Evolutionary conservation across 2,888 invertebrate genomes (phyloP), one percentile per base, ranked within the genome.

Genomic region (Molorchus minor): DNA sequence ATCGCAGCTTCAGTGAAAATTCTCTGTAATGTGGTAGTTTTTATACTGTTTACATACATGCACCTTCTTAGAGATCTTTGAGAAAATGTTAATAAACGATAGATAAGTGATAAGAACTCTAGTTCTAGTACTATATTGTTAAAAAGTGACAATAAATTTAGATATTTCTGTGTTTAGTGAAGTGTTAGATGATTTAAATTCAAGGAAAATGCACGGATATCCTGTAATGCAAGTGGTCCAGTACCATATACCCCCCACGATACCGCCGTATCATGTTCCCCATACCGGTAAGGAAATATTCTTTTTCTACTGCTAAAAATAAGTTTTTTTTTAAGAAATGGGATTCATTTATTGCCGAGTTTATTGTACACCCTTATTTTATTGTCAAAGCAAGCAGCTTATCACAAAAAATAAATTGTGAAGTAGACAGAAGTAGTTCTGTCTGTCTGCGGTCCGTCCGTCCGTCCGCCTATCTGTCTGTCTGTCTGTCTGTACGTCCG

Each of bases 141-240:
- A 44, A 43, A 43, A 17, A 45, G 15, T 36, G 44, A 45, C 44
- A 44, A 44, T 44, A 47, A 36, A 20, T 10, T 29, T n/a, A n/a
- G n/a, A n/a, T 17, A 19, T 2, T 15, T 35, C 2, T 2, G 30
- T 41, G 41, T 40, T n/a, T 20, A 36, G 36, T 49, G 33, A 35
- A 20, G 2, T 33, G n/a, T 29, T n/a, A n/a, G n/a, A n/a, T 25
- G 8, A 10, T n/a, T 12, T 12, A 29, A 49, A 40, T 30, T 35
- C 7, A 8, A 8, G 8, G 19, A 70, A 74, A 69, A 86, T 87
- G 86, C 86, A 86, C 71, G 86, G 86, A 56, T 86, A 85, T 80
- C 86, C 86, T 53, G 86, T 87, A 62, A 87, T 87, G 87, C 87
- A 87, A 82, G 85, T 87, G 65, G 82, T 87, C 56, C 87, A 87